phyloP scores from a whole-genome alignment of 1,140 invertebrate genomes.

The Sipha flava region DNA sequence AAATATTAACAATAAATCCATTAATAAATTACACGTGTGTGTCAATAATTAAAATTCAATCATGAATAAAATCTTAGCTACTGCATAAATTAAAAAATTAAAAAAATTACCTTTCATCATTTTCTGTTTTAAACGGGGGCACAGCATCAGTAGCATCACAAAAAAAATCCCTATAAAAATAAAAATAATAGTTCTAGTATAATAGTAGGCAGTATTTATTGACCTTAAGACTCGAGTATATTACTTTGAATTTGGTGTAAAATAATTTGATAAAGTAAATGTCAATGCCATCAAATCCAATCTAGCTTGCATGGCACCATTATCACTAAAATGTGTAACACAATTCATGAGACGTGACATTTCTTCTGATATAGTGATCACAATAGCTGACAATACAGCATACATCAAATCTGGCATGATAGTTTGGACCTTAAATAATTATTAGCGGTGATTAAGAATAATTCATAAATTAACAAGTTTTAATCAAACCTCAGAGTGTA shows the following conservation, averaged over 20 bases:
- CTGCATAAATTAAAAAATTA: not conserved
- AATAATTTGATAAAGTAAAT: slow-evolving; percentile 48
- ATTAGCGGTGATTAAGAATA: not conserved
- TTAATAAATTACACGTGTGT: no score
- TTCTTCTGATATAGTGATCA: slow-evolving; percentile 86
- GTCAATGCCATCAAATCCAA: slow-evolving; percentile 54
- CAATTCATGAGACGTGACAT: slow-evolving; percentile 75
- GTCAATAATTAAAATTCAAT: no score
- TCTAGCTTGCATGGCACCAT: slow-evolving; percentile 59
- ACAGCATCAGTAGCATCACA: slow-evolving; percentile 54
- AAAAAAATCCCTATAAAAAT: slow-evolving; percentile 49
- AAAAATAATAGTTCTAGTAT: not conserved
- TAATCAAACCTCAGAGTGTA: slow-evolving; percentile 69
- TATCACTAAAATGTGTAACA: slow-evolving; percentile 57
- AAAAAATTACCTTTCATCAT: slow-evolving; percentile 43
- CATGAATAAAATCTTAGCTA: not conserved
- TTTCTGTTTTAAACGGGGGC: slow-evolving; percentile 47
- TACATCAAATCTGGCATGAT: slow-evolving; percentile 69
- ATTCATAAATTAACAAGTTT: not conserved
- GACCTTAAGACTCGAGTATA: no score
- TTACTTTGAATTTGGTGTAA: slow-evolving; percentile 51
- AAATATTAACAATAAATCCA: no score
- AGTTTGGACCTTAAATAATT: slow-evolving; percentile 55
- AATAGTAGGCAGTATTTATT: no score
- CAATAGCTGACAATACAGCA: slow-evolving; percentile 71